Percentiles rank a stretch among this genome's conserved stretches.
Conservation (phyloP, 2,888 invertebrate genomes). For the Lasioglossum morio region DNA sequence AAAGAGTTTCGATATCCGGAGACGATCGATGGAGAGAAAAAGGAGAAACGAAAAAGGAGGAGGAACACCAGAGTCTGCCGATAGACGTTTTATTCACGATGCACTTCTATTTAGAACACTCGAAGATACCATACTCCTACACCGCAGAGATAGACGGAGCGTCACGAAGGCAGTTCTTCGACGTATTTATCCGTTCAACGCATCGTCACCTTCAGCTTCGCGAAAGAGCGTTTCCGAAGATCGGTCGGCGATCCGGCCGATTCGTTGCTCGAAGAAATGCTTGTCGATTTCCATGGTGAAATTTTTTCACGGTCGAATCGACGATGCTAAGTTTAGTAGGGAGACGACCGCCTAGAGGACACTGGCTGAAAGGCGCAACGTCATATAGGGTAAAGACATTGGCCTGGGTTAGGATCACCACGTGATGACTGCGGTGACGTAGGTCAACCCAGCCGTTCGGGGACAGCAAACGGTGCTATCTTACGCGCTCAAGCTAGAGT, state of each 20-base stretch:
- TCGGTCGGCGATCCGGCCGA: conserved; percentile 9
- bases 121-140: conserved; percentile 44
- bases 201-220: conserved; percentile 15
- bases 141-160: conserved; percentile 16
- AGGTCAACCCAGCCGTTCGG: conserved; percentile 25
- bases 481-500: neutral
- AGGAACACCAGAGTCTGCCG: neutral
- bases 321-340: conserved; percentile 28
- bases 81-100: conserved; percentile 47
- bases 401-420: conserved; percentile 66
- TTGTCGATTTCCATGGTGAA: conserved; percentile 22
- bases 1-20: neutral
- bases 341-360: conserved; percentile 22
- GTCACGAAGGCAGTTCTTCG: conserved; percentile 37
- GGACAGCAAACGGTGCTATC: conserved; percentile 10
- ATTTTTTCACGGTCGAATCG: neutral
- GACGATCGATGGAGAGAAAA: neutral
- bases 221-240: neutral
- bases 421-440: conserved; percentile 62
- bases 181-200: conserved; percentile 13
- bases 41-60: neutral
- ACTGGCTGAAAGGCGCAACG: conserved; percentile 42
- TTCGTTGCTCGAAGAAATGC: neutral
- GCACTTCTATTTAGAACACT: conserved; percentile 58
- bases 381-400: conserved; percentile 56